Evolutionary conservation across 2,888 invertebrate genomes (phyloP).

Genomic region (Gymnosoma rotundatum): DNA sequence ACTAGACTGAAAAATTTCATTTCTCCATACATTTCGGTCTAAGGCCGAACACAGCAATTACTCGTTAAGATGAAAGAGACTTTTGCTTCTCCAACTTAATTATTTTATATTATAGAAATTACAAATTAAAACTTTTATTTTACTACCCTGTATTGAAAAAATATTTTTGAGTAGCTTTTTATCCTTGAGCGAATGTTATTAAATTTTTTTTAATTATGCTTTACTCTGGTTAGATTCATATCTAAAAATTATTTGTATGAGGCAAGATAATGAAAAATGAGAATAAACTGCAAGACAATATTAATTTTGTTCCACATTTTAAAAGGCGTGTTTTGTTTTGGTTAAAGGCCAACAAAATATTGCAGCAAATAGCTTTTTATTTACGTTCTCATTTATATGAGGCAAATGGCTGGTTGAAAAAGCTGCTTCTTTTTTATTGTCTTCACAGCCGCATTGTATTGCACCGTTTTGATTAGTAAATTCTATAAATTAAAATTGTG

Average conservation of each 20-base stretch:
- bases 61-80: no score
- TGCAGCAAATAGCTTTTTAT: not conserved
- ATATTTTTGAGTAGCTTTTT: not conserved
- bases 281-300: not conserved
- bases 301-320: not conserved
- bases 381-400: not conserved
- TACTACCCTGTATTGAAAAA: no score
- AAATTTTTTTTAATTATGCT: conserved; percentile 40
- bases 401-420: no score
- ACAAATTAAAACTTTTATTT: no score
- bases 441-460: no score
- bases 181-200: conserved; percentile 34
- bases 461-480: not conserved
- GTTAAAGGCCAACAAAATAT: conserved; percentile 22
- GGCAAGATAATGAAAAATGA: conserved; percentile 13
- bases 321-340: conserved; percentile 61
- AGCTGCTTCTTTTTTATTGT: no score
- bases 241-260: conserved; percentile 60
- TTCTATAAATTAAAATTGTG: conserved; percentile 1
- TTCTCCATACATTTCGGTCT: no score
- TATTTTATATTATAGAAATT: no score
- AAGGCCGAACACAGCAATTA: no score
- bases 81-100: not conserved
- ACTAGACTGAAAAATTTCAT: no score
- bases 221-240: conserved; percentile 60